These are phyloP conservation scores for Drosophila neocordata DNA, from an alignment of 1,140 invertebrate species.

Conservation along the genomic window DNA sequence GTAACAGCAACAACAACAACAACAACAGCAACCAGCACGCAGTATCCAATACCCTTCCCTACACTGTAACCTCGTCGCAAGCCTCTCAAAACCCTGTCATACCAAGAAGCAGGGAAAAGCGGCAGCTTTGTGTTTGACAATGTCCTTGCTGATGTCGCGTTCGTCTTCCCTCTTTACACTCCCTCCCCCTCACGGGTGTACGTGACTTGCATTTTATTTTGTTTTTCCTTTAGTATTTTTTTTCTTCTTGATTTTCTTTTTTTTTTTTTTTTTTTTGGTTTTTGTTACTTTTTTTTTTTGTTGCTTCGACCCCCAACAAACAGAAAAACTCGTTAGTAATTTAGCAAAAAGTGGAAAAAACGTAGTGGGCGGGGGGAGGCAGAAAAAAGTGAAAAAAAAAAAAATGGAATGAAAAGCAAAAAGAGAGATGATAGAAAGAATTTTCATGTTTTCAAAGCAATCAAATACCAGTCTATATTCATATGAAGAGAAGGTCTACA, in stretches of 20 bases:
- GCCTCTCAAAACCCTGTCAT: neutral
- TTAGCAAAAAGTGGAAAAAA: conserved; percentile 47
- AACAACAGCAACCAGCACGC: conserved; percentile 2
- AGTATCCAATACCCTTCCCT: conserved; percentile 1
- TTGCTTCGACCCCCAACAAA: conserved; percentile 17
- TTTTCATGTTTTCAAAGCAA: conserved; percentile 65
- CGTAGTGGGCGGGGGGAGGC: neutral
- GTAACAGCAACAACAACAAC: too few relatives aligned
- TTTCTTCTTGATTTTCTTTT: neutral
- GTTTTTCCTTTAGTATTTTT: conserved; percentile 31
- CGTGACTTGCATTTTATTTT: conserved; percentile 75
- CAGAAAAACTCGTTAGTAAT: conserved; percentile 77
- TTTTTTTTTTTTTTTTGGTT: neutral
- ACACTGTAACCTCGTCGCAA: too few relatives aligned
- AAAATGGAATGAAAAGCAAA: conserved; percentile 17
- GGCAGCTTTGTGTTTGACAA: conserved; percentile 76
- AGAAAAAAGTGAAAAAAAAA: neutral
- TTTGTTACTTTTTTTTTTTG: neutral
- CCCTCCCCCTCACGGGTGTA: conserved; percentile 29
- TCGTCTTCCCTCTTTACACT: conserved; percentile 27
- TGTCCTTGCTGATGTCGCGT: conserved; percentile 74
- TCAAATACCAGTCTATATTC: conserved; percentile 73
- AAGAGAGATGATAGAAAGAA: conserved; percentile 5
- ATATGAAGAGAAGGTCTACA: conserved; percentile 42
- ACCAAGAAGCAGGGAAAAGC: neutral